These are phyloP conservation scores for Drosophila siamana DNA, from an alignment of 2,888 invertebrate genomes.

Conservation along the genomic window DNA sequence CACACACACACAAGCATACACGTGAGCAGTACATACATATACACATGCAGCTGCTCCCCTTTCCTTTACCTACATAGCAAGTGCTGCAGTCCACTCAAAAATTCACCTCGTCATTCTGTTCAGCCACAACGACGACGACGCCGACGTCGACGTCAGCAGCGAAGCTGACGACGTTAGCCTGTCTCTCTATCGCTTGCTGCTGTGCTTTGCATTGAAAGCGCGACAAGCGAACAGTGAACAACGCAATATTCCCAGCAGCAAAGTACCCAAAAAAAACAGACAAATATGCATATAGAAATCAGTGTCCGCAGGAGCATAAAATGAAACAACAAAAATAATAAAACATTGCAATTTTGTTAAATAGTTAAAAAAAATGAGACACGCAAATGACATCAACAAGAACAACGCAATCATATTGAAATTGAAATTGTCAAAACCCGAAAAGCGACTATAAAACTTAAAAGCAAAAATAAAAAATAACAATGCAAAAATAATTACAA, in stretches of 20 bases:
- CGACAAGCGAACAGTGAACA: constrained; percentile 79
- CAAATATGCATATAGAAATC: constrained; percentile 25
- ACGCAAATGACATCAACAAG: constrained; percentile 62
- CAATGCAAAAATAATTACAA: constrained; percentile 49
- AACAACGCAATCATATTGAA: constrained; percentile 21
- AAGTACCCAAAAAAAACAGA: constrained; percentile 7
- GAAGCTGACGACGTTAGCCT: constrained; percentile 45
- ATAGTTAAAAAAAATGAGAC: constrained; percentile 24
- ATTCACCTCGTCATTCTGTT: constrained; percentile 32
- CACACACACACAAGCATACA: constrained; percentile 4
- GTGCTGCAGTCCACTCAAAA: constrained; percentile 26
- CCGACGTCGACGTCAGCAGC: constrained; percentile 21
- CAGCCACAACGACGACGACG: constrained; percentile 12
- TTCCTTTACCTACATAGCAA: constrained; percentile 19
- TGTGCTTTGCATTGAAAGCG: constrained; percentile 82
- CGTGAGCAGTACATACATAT: background rate
- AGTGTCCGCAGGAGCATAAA: constrained; percentile 22
- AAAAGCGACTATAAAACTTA: constrained; percentile 18
- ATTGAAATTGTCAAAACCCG: constrained; percentile 27
- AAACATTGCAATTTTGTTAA: constrained; percentile 27
- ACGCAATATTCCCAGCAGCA: constrained; percentile 55
- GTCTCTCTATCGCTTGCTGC: constrained; percentile 54
- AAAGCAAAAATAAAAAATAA: constrained; percentile 29
- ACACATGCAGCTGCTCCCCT: constrained; percentile 32
- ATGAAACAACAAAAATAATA: constrained; percentile 4